Percentiles rank a stretch among this genome's conserved stretches.
phyloP scores from a whole-genome alignment of 2,888 invertebrate species.

The Acronicta leporina region DNA sequence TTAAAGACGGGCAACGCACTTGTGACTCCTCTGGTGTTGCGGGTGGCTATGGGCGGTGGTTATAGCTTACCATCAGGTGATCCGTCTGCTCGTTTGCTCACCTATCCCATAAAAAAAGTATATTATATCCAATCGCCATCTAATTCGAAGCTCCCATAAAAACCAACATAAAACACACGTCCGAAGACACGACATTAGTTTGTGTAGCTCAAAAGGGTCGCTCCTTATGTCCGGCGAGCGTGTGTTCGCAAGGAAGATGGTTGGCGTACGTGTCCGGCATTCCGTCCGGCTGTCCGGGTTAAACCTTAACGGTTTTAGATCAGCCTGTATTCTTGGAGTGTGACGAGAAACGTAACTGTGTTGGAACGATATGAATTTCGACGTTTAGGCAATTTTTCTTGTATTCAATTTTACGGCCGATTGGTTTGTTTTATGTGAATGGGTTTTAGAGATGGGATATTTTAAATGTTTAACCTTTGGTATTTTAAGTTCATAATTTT shows the following conservation, averaged over 20 bases:
- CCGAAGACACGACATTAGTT: constrained; percentile 59
- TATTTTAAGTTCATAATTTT: too few relatives aligned
- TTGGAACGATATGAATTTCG: constrained; percentile 53
- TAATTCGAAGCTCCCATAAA: constrained; percentile 45
- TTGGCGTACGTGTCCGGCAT: constrained; percentile 71
- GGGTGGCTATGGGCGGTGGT: too few relatives aligned
- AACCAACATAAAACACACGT: constrained; percentile 47
- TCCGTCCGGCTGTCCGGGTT: constrained; percentile 28
- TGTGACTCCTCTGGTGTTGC: too few relatives aligned
- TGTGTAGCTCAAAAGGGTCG: constrained; percentile 63
- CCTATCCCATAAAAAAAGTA: not conserved
- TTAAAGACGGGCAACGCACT: too few relatives aligned
- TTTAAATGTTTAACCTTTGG: not conserved
- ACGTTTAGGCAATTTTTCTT: constrained; percentile 45
- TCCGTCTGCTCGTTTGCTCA: too few relatives aligned
- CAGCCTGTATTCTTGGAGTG: constrained; percentile 64
- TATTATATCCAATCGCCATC: constrained; percentile 10
- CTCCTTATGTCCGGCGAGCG: constrained; percentile 62
- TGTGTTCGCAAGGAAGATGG: constrained; percentile 70
- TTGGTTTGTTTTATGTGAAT: constrained; percentile 39
- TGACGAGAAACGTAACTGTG: constrained; percentile 61
- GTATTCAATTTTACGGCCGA: constrained; percentile 49
- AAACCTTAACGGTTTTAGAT: constrained; percentile 65
- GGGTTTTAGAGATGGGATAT: not conserved
- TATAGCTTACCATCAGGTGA: too few relatives aligned